A percentile compares a stretch with the other conserved stretches of the same genome.
These are phyloP conservation scores for Tringa solitaria DNA, from an alignment of 2,113 vertebrate species.

Conservation along the genomic window DNA sequence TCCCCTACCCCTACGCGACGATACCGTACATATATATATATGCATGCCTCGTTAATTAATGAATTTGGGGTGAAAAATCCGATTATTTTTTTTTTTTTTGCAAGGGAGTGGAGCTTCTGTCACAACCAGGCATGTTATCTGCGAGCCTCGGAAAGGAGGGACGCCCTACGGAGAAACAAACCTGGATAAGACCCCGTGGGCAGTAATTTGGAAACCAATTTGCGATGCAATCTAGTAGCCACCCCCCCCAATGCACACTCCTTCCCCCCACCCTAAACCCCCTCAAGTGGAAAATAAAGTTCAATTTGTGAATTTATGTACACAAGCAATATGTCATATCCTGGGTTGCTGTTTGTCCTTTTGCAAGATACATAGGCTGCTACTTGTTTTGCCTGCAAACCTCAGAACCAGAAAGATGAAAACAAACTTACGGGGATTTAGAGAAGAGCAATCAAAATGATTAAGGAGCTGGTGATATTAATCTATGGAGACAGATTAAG, in stretches of 20 bases:
- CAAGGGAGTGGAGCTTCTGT: background rate
- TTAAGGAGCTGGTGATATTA: background rate
- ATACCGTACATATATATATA: accelerated
- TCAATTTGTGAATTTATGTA: background rate
- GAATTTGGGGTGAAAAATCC: accelerated
- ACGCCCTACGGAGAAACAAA: background rate
- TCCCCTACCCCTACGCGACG: background rate
- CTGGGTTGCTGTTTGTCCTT: background rate
- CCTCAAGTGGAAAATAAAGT: no score
- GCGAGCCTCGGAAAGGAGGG: background rate
- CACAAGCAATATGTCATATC: background rate
- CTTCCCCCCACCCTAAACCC: no score
- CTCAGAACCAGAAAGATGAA: background rate
- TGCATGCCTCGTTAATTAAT: background rate
- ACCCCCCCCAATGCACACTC: no score
- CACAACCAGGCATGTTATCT: no score
- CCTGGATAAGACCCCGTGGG: background rate
- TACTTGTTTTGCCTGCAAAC: background rate
- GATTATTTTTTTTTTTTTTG: background rate
- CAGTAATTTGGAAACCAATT: background rate
- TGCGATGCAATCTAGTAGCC: background rate
- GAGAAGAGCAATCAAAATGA: background rate
- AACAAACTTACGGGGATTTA: background rate
- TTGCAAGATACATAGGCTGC: background rate
- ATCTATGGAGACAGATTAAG: background rate